A percentile compares a stretch with the other conserved stretches of the same genome.
Conservation (phyloP, 2,797 vertebrate species). For the Gambelia wislizenii region DNA sequence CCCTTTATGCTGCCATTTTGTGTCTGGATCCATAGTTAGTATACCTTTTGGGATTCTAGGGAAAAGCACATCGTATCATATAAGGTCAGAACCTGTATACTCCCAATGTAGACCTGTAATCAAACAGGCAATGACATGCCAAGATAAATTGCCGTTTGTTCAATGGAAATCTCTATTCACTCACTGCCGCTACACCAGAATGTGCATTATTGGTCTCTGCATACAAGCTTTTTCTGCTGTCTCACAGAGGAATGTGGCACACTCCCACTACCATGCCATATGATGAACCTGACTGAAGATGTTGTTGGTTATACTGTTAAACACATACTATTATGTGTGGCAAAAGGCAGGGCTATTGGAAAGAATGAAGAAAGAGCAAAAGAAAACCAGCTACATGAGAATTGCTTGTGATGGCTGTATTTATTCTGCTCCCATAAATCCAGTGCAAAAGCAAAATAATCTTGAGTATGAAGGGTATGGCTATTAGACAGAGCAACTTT, state of each 20-base stretch:
- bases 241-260: no score
- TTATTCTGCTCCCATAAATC: neutral
- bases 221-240: no score
- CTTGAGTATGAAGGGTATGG: neutral
- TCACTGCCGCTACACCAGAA: neutral
- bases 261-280: no score
- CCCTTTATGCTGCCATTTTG: neutral
- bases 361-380: no score
- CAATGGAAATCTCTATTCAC: neutral
- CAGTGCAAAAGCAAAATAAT: neutral
- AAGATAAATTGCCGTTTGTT: neutral
- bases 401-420: neutral
- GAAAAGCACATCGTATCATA: neutral
- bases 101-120: neutral
- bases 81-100: neutral
- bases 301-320: neutral
- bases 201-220: neutral
- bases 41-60: neutral
- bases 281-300: neutral
- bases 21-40: neutral
- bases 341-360: no score
- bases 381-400: no score
- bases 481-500: accelerated
- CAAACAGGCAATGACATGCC: neutral
- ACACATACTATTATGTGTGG: neutral